These are phyloP conservation scores for Zeuzera pyrina DNA, from an alignment of 2,888 invertebrate genomes.

Conservation along the genomic window DNA sequence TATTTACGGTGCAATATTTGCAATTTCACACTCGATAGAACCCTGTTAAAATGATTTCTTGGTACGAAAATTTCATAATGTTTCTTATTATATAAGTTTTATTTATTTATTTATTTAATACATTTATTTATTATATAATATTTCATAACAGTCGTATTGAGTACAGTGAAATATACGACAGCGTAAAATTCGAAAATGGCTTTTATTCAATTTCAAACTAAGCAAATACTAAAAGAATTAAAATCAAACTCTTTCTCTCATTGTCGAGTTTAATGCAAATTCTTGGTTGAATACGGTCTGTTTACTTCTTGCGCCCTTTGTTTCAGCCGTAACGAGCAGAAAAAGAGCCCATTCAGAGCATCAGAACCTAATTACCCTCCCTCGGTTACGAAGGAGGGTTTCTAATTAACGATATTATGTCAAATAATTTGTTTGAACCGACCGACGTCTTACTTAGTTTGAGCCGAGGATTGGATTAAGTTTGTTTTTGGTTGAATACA, in stretches of 20 bases:
- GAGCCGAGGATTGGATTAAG: slow-evolving; percentile 62
- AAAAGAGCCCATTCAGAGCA: slow-evolving; percentile 69
- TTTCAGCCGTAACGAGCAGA: slow-evolving; percentile 69
- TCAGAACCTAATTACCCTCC: slow-evolving; percentile 70
- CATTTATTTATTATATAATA: too few relatives aligned
- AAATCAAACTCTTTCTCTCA: slow-evolving; percentile 41
- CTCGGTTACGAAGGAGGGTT: slow-evolving; percentile 61
- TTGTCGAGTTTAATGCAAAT: slow-evolving; percentile 57
- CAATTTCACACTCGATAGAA: too few relatives aligned
- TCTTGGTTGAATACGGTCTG: slow-evolving; percentile 57
- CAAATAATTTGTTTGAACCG: slow-evolving; percentile 71
- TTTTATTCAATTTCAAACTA: too few relatives aligned
- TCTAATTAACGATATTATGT: slow-evolving; percentile 74
- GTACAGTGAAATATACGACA: too few relatives aligned
- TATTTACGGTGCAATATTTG: too few relatives aligned
- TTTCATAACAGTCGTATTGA: too few relatives aligned
- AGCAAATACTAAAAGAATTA: slow-evolving; percentile 31
- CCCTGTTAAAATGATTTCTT: too few relatives aligned
- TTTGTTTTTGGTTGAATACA: slow-evolving; percentile 43
- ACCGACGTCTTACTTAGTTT: slow-evolving; percentile 61
- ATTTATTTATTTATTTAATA: too few relatives aligned
- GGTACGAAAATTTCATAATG: too few relatives aligned
- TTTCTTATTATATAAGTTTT: too few relatives aligned
- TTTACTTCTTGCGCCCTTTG: slow-evolving; percentile 68
- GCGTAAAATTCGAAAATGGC: too few relatives aligned